phyloP scores from a whole-genome alignment of 2,888 invertebrate species.

The Psococerastis gibbosa region DNA sequence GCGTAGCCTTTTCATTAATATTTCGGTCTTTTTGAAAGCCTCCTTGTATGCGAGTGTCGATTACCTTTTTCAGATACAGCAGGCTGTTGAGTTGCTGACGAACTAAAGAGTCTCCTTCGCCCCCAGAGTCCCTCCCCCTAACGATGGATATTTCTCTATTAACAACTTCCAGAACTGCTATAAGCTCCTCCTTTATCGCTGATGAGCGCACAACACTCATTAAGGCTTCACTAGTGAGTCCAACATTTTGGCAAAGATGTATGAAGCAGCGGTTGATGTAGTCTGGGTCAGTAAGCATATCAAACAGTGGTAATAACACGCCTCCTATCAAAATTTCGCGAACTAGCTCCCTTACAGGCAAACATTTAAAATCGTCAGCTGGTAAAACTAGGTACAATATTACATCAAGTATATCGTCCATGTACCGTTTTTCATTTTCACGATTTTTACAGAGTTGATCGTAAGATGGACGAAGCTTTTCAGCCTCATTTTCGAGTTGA shows the following conservation, averaged over 20 bases:
- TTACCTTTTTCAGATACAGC: constrained; percentile 54
- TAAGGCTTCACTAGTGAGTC: constrained; percentile 67
- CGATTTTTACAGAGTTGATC: constrained; percentile 59
- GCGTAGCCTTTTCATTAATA: constrained; percentile 25
- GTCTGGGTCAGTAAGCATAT: constrained; percentile 69
- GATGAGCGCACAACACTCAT: constrained; percentile 62
- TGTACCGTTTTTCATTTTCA: constrained; percentile 45
- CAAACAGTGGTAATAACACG: constrained; percentile 46
- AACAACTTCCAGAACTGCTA: constrained; percentile 58
- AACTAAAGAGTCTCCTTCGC: constrained; percentile 61
- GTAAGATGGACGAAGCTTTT: constrained; percentile 55
- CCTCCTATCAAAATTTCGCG: constrained; percentile 59
- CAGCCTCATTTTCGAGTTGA: constrained; percentile 73
- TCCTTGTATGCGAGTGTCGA: constrained; percentile 39
- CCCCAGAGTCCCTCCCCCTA: constrained; percentile 68
- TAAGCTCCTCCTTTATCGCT: constrained; percentile 62
- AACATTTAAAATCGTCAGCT: constrained; percentile 66
- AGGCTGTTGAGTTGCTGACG: constrained; percentile 76
- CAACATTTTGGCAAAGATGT: constrained; percentile 63
- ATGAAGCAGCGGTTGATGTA: constrained; percentile 78
- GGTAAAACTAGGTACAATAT: constrained; percentile 66
- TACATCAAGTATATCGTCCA: constrained; percentile 66
- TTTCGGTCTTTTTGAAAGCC: constrained; percentile 28
- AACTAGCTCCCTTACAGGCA: constrained; percentile 54
- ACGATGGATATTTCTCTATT: constrained; percentile 61